Evolutionary conservation across 2,113 vertebrate species (phyloP).

Genomic region (Accipiter cooperii): DNA sequence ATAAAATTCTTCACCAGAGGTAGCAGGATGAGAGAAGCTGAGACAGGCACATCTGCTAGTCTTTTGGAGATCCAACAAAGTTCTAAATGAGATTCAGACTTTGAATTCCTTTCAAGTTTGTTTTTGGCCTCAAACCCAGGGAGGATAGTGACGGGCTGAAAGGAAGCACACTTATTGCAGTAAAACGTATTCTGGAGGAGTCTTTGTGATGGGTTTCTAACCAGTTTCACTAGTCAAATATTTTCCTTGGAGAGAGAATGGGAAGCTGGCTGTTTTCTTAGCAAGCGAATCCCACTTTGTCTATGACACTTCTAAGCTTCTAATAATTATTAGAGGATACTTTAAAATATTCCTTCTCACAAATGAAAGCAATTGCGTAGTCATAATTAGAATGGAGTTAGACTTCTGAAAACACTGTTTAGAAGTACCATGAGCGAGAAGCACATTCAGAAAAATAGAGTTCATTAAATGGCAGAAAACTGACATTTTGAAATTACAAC

Average conservation of each 20-base stretch:
- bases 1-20: background rate
- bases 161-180: background rate
- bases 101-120: conserved; percentile 15
- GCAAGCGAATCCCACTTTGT: background rate
- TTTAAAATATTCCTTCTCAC: background rate
- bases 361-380: background rate
- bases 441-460: background rate
- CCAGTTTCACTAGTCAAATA: background rate
- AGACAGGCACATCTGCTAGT: conserved; percentile 26
- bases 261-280: background rate
- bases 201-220: background rate
- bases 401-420: background rate
- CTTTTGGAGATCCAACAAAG: background rate
- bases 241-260: background rate
- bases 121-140: background rate
- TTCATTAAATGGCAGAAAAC: background rate
- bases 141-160: conserved; percentile 14
- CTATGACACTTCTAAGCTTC: background rate
- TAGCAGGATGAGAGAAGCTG: background rate
- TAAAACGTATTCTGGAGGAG: background rate
- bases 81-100: conserved; percentile 11
- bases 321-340: background rate
- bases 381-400: background rate
- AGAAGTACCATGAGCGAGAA: background rate
- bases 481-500: background rate